A percentile compares a stretch with the other conserved stretches of the same genome.
Conservation (phyloP, 1,140 invertebrate genomes). For the Drosophila murphyi region DNA sequence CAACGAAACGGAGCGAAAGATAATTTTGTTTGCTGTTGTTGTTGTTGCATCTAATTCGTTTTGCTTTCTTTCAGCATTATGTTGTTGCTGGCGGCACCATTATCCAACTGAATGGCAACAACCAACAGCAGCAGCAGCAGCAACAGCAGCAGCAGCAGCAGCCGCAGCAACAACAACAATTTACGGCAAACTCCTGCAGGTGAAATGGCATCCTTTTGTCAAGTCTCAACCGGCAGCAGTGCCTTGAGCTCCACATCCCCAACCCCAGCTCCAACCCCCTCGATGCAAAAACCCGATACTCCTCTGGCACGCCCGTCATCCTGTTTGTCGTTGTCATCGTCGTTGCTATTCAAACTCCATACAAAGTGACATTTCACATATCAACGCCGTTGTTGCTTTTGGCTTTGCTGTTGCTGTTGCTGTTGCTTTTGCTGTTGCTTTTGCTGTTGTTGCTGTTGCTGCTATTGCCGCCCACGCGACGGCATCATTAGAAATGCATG, state of each 20-base stretch:
- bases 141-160: slow-evolving; percentile 50
- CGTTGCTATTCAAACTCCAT: slow-evolving; percentile 76
- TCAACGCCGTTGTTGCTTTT: slow-evolving; percentile 44
- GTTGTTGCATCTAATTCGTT: slow-evolving; percentile 67
- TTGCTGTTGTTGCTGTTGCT: not conserved
- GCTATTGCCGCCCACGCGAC: slow-evolving; percentile 33
- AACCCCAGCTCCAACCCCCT: not conserved
- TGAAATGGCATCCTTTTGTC: slow-evolving; percentile 78
- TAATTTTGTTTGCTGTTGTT: slow-evolving; percentile 56
- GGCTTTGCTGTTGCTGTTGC: slow-evolving; percentile 5
- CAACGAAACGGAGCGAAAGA: slow-evolving; percentile 54
- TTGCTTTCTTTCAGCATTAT: slow-evolving; percentile 65
- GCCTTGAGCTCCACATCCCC: slow-evolving; percentile 36
- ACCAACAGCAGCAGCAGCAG: slow-evolving; percentile 28
- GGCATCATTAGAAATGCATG: slow-evolving; percentile 83
- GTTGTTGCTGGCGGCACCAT: slow-evolving; percentile 51
- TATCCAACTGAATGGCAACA: slow-evolving; percentile 48
- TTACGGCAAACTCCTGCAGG: slow-evolving; percentile 71
- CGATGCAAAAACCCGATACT: not conserved
- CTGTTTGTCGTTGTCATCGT: slow-evolving; percentile 60
- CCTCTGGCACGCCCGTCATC: slow-evolving; percentile 31
- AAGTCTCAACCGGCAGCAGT: slow-evolving; percentile 56
- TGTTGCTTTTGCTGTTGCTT: slow-evolving; percentile 5
- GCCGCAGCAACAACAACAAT: slow-evolving; percentile 64
- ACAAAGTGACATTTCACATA: slow-evolving; percentile 82